These are phyloP conservation scores for Xylota segnis DNA, from an alignment of 2,888 invertebrate genomes.

Conservation along the genomic window DNA sequence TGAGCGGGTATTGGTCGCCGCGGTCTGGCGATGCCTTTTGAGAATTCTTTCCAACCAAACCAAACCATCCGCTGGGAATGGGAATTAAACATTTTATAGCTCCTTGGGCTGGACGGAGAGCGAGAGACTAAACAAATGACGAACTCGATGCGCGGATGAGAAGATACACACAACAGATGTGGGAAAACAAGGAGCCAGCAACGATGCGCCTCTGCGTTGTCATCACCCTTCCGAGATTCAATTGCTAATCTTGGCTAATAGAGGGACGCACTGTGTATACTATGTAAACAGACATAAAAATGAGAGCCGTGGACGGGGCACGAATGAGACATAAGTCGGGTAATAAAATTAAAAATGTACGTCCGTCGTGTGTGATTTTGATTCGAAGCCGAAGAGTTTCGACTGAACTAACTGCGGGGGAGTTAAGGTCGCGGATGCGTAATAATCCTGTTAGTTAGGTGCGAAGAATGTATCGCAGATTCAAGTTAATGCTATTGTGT, in stretches of 20 bases:
- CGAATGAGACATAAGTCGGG: conserved; percentile 54
- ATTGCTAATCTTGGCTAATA: conserved; percentile 66
- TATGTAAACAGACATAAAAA: too few species aligned
- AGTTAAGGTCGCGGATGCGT: conserved; percentile 52
- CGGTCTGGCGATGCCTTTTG: not conserved
- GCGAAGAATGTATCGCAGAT: conserved; percentile 6
- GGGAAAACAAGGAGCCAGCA: conserved; percentile 18
- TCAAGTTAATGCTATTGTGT: conserved; percentile 42
- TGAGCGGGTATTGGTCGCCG: conserved; percentile 2
- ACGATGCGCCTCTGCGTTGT: conserved; percentile 33
- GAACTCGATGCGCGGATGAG: conserved; percentile 8
- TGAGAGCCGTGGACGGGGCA: conserved; percentile 6
- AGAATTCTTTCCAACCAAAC: not conserved
- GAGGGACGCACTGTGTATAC: conserved; percentile 28
- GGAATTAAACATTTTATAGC: conserved; percentile 54
- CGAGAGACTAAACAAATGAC: conserved; percentile 60
- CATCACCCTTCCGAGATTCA: conserved; percentile 58
- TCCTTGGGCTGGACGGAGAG: conserved; percentile 22
- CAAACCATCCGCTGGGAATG: not conserved
- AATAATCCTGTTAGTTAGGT: conserved; percentile 51
- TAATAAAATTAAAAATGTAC: conserved; percentile 60
- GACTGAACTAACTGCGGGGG: conserved; percentile 21
- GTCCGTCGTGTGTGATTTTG: conserved; percentile 5
- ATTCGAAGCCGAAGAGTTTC: conserved; percentile 29
- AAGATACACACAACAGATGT: conserved; percentile 34